Conservation (phyloP, 2,888 invertebrate genomes). For the Perizoma affinitatum region DNA sequence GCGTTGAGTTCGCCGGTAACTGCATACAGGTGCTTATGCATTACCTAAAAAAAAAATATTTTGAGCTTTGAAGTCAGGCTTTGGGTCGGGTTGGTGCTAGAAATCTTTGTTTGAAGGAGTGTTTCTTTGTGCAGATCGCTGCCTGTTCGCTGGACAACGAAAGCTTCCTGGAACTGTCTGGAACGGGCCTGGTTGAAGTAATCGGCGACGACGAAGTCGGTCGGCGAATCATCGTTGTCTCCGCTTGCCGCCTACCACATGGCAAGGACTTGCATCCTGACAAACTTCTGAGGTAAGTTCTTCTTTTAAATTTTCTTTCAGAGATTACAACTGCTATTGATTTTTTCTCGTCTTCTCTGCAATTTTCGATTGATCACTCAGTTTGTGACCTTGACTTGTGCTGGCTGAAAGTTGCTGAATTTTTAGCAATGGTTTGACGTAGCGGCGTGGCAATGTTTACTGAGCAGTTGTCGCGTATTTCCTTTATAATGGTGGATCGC, state of each 20-base stretch:
- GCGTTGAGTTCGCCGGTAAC: conserved; percentile 2
- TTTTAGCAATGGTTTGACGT: neutral
- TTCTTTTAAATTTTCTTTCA: neutral
- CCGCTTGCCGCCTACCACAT: conserved; percentile 93
- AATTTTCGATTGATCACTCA: neutral
- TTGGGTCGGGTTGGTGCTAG: neutral
- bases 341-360: neutral
- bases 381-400: neutral
- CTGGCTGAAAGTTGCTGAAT: neutral
- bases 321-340: neutral
- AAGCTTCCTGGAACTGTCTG: conserved; percentile 60
- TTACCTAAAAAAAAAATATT: neutral
- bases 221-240: conserved; percentile 97
- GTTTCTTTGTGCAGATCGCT: conserved; percentile 52
- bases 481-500: no score
- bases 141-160: conserved; percentile 58
- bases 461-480: neutral
- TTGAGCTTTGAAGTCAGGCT: neutral
- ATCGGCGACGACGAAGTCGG: conserved; percentile 89
- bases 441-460: no score
- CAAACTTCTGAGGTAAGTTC: conserved; percentile 64
- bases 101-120: neutral
- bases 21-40: conserved; percentile 6
- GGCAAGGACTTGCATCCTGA: conserved; percentile 89
- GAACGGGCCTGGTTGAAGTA: conserved; percentile 82